Evolutionary conservation across 2,888 invertebrate species (phyloP).

Genomic region (Andrena praecox): DNA sequence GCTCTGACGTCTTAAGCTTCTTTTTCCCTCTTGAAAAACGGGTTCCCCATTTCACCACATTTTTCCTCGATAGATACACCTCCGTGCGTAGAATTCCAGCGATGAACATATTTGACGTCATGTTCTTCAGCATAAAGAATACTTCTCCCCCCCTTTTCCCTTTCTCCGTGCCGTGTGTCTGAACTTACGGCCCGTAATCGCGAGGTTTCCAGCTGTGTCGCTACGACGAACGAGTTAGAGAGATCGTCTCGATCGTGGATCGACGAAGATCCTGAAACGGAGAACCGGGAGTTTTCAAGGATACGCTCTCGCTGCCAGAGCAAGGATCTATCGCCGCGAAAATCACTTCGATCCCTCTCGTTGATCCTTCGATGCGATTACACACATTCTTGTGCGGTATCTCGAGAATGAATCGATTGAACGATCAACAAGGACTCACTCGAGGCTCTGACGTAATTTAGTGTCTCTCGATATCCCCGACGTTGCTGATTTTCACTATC

Average conservation of each 20-base stretch:
- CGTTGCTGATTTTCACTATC: neutral
- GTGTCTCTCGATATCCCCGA: conserved; percentile 11
- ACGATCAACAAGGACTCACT: conserved; percentile 11
- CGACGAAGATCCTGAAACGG: conserved; percentile 56
- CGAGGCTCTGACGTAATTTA: conserved; percentile 18
- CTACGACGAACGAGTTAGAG: conserved; percentile 46
- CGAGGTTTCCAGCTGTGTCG: conserved; percentile 13
- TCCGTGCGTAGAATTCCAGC: neutral
- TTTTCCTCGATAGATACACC: neutral
- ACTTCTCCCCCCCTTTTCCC: neutral
- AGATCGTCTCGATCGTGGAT: conserved; percentile 37
- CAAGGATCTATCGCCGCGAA: conserved; percentile 28
- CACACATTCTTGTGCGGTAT: conserved; percentile 1
- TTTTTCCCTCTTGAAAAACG: neutral
- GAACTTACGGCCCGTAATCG: conserved; percentile 16
- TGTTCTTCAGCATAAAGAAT: neutral
- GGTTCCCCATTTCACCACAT: neutral
- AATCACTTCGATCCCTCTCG: conserved; percentile 19
- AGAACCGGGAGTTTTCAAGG: conserved; percentile 60
- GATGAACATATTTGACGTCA: neutral
- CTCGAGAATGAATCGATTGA: conserved; percentile 16
- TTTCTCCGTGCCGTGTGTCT: neutral
- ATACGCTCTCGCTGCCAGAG: conserved; percentile 27
- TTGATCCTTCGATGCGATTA: conserved; percentile 28
- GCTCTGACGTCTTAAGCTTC: neutral